Percentiles rank a stretch among this genome's conserved stretches.
phyloP scores from a whole-genome alignment of 2,113 vertebrate species.

The Lagopus muta region DNA sequence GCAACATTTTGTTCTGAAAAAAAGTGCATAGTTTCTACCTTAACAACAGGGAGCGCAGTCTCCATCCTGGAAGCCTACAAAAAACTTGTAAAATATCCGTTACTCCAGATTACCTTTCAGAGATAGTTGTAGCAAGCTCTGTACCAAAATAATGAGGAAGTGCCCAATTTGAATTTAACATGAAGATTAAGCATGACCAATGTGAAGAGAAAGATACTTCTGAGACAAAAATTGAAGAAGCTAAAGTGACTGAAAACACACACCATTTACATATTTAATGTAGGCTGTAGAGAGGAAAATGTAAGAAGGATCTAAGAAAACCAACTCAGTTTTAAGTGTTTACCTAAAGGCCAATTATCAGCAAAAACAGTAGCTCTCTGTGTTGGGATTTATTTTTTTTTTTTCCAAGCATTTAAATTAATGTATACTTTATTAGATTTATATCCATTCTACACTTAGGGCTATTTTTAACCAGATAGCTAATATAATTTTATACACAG shows the following conservation, averaged over 20 bases:
- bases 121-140: background rate
- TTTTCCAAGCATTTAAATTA: background rate
- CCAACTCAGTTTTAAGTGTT: background rate
- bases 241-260: background rate
- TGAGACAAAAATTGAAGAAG: background rate
- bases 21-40: background rate
- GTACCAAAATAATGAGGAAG: background rate
- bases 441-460: background rate
- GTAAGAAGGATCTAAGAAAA: background rate
- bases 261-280: background rate
- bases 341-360: background rate
- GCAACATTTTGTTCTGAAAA: background rate
- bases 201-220: background rate
- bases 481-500: background rate
- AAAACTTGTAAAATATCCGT: background rate
- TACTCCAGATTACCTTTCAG: background rate
- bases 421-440: background rate
- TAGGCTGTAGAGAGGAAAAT: background rate
- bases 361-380: background rate
- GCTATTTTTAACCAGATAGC: background rate
- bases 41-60: background rate
- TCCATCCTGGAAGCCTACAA: background rate
- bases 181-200: background rate
- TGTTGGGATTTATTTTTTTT: background rate
- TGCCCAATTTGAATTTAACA: background rate